phyloP scores from a whole-genome alignment of 2,888 invertebrate species.

The Melolontha melolontha region DNA sequence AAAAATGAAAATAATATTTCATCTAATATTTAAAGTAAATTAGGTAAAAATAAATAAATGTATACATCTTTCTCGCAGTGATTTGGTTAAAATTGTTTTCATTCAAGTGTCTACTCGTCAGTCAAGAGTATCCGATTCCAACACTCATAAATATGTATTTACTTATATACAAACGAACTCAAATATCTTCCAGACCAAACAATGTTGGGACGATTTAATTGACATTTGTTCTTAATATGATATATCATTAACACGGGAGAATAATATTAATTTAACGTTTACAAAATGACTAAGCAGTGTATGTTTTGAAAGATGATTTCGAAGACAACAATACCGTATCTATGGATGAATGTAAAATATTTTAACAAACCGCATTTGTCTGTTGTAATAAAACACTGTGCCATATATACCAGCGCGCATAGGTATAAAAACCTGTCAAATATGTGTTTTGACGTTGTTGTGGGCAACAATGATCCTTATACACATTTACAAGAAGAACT shows the following conservation, averaged over 20 bases:
- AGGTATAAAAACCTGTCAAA: conserved; percentile 43
- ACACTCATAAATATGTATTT: too few relatives aligned
- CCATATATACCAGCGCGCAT: neutral
- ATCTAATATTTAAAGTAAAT: too few relatives aligned
- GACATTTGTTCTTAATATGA: conserved; percentile 26
- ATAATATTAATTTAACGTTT: conserved; percentile 31
- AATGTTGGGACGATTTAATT: conserved; percentile 2
- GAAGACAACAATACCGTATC: conserved; percentile 17
- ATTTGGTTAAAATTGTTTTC: too few relatives aligned
- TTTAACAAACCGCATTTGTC: conserved; percentile 39
- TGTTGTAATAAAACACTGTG: conserved; percentile 25
- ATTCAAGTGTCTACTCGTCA: too few relatives aligned
- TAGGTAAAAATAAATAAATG: too few relatives aligned
- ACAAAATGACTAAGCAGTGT: conserved; percentile 26
- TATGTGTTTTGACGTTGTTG: conserved; percentile 47
- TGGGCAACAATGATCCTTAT: conserved; percentile 43
- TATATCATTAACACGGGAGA: conserved; percentile 21
- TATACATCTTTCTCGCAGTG: too few relatives aligned
- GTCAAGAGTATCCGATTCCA: too few relatives aligned
- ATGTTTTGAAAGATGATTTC: conserved; percentile 32
- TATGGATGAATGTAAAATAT: conserved; percentile 35
- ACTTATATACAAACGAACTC: too few relatives aligned
- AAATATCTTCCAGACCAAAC: too few relatives aligned
- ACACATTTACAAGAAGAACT: conserved; percentile 31
- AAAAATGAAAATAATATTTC: too few relatives aligned